Conservation (phyloP, 2,888 invertebrate genomes). For the Ornithoptera alexandrae region DNA sequence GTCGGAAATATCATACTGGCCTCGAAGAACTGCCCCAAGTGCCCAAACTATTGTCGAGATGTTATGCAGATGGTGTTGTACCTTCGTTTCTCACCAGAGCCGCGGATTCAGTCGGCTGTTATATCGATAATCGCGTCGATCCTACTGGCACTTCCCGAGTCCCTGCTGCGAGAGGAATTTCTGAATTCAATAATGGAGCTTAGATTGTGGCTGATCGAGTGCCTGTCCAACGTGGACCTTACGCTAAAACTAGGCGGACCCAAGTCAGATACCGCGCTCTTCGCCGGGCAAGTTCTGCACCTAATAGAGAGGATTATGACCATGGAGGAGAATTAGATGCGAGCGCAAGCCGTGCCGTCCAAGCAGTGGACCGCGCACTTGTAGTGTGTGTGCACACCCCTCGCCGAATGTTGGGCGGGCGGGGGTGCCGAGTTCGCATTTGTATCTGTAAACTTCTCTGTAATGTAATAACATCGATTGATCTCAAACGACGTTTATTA, state of each 20-base stretch:
- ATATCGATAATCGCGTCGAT: conserved; percentile 85
- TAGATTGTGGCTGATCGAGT: conserved; percentile 83
- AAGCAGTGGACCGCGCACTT: background rate
- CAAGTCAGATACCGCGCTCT: conserved; percentile 81
- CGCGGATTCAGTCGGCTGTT: conserved; percentile 82
- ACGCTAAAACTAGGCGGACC: conserved; percentile 78
- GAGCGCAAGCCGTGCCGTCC: background rate
- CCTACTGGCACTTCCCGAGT: conserved; percentile 80
- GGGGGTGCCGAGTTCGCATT: background rate
- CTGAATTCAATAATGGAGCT: conserved; percentile 82
- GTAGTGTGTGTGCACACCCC: background rate
- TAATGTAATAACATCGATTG: background rate
- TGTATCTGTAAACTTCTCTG: background rate
- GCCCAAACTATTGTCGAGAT: conserved; percentile 84
- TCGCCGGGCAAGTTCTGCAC: conserved; percentile 81
- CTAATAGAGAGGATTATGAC: conserved; percentile 75
- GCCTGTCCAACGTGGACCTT: conserved; percentile 73
- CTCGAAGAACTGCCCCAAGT: conserved; percentile 83
- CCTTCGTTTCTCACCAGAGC: conserved; percentile 83
- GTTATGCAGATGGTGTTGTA: conserved; percentile 84
- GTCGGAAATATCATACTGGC: conserved; percentile 83
- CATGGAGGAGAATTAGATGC: conserved; percentile 34
- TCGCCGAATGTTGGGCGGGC: background rate
- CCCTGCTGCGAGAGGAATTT: conserved; percentile 80
- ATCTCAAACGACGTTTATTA: background rate